These are phyloP conservation scores for Augochlora pura DNA, from an alignment of 1,140 invertebrate species.

Conservation along the genomic window DNA sequence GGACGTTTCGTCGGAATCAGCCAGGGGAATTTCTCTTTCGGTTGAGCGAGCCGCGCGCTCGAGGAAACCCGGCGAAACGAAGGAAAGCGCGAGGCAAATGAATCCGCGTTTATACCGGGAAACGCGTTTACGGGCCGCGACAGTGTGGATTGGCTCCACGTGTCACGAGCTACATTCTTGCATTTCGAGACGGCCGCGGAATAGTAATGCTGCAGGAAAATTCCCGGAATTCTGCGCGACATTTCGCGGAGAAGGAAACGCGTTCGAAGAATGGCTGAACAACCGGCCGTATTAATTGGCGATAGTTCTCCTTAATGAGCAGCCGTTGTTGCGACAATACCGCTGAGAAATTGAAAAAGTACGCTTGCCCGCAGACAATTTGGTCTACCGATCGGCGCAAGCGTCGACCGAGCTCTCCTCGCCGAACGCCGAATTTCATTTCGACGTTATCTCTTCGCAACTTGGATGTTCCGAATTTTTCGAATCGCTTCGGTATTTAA, in stretches of 20 bases:
- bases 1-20: conserved; percentile 8
- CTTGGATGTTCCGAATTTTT: too few relatives aligned
- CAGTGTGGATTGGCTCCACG: conserved; percentile 30
- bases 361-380: too few relatives aligned
- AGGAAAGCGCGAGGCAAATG: conserved; percentile 47
- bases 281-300: conserved; percentile 22
- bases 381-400: background rate
- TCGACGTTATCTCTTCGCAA: too few relatives aligned
- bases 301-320: conserved; percentile 12
- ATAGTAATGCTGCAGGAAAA: conserved; percentile 21
- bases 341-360: background rate
- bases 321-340: background rate
- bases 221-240: conserved; percentile 19
- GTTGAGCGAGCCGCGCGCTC: background rate
- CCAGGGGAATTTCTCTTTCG: conserved; percentile 47
- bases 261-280: conserved; percentile 15
- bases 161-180: conserved; percentile 41
- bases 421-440: too few relatives aligned
- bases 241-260: conserved; percentile 28
- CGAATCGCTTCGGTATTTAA: too few relatives aligned
- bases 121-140: conserved; percentile 22
- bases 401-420: too few relatives aligned
- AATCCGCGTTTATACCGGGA: conserved; percentile 27
- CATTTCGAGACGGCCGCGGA: conserved; percentile 27
- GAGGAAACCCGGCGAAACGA: conserved; percentile 7